Conservation (phyloP, 2,797 vertebrate genomes). For the Clarias fuscus region DNA sequence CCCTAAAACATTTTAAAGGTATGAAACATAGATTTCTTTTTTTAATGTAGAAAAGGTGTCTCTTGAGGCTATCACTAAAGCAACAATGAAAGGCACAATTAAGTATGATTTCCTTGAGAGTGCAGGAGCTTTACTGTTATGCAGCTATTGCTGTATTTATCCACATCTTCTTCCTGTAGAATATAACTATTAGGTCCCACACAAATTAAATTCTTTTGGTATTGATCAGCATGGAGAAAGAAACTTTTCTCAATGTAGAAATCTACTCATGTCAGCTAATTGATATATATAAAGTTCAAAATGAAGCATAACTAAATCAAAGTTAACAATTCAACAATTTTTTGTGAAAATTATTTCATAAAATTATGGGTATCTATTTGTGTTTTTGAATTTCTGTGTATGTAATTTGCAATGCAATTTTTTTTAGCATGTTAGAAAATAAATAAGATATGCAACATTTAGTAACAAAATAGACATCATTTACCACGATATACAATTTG, state of each 20-base stretch:
- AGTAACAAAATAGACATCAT: background rate
- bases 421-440: background rate
- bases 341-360: too few species aligned
- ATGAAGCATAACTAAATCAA: background rate
- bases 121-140: background rate
- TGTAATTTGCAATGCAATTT: background rate
- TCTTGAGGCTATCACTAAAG: background rate
- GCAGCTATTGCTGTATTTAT: background rate
- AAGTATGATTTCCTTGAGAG: background rate
- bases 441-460: background rate
- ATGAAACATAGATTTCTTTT: background rate
- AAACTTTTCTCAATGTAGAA: background rate
- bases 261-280: background rate
- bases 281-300: background rate
- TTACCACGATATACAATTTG: background rate
- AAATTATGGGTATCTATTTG: too few species aligned
- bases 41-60: background rate
- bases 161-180: background rate
- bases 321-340: background rate
- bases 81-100: background rate
- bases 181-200: background rate
- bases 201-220: background rate
- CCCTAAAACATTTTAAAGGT: background rate
- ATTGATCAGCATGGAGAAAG: background rate
- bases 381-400: background rate